These are phyloP conservation scores for Notolabrus celidotus DNA, from an alignment of 2,797 vertebrate species.

Conservation along the genomic window DNA sequence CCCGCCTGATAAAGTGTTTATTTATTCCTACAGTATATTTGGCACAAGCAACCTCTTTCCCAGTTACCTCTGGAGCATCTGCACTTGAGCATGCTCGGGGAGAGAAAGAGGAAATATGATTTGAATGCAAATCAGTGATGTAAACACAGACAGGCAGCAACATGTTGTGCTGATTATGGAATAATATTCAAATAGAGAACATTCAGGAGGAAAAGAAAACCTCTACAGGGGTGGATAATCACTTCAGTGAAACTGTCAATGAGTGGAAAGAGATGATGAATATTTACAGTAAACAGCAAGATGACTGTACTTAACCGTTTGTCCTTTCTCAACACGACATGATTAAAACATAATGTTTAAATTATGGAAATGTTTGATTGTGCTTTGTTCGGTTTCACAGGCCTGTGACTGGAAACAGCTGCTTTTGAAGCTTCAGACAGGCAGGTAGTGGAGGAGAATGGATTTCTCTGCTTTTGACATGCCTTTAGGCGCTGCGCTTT, in stretches of 20 bases:
- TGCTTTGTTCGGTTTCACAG: constrained; percentile 5
- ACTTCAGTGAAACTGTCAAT: constrained; percentile 55
- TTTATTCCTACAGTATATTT: constrained; percentile 76
- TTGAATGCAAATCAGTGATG: constrained; percentile 79
- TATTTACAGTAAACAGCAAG: constrained; percentile 62
- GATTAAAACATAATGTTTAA: constrained; percentile 71
- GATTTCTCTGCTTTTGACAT: constrained; percentile 21
- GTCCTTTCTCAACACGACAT: constrained; percentile 51
- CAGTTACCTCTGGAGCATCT: constrained; percentile 70
- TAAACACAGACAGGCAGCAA: constrained; percentile 76
- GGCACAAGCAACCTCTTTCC: constrained; percentile 66
- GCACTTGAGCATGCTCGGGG: constrained; percentile 67
- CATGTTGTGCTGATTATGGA: constrained; percentile 76
- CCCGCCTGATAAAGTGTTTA: constrained; percentile 66
- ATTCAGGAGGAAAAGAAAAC: constrained; percentile 51
- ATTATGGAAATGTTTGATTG: constrained; percentile 63
- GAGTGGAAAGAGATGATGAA: constrained; percentile 55
- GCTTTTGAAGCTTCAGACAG: constrained; percentile 22
- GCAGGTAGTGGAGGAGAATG: constrained; percentile 16
- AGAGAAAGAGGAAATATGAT: constrained; percentile 68
- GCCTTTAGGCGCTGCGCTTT: constrained; percentile 41
- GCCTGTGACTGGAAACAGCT: constrained; percentile 20
- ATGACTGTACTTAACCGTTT: constrained; percentile 55
- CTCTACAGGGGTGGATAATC: constrained; percentile 60
- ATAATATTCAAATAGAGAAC: constrained; percentile 72